phyloP scores from a whole-genome alignment of 2,113 vertebrate species.

The Clinocottus analis region DNA sequence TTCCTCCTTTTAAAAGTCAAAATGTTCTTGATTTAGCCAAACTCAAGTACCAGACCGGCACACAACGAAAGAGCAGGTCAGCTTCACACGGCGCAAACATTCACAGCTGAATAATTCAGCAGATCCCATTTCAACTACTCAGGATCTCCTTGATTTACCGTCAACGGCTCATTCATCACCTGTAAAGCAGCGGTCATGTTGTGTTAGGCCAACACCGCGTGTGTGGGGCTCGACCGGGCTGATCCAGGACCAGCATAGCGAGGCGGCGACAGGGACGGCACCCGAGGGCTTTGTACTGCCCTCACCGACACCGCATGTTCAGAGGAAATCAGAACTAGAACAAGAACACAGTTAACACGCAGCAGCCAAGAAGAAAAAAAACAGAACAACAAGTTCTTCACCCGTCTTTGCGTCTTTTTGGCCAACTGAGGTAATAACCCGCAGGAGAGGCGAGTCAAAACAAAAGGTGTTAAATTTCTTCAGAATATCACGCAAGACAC shows the following conservation, averaged over 20 bases:
- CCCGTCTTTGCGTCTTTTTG: constrained; percentile 21
- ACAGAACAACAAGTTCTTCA: background rate
- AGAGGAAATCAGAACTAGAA: background rate
- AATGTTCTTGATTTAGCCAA: background rate
- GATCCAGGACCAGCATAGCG: constrained; percentile 42
- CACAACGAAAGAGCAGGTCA: background rate
- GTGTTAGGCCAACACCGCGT: background rate
- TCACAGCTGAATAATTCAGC: constrained; percentile 15
- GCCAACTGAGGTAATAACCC: constrained; percentile 8
- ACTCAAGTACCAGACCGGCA: background rate
- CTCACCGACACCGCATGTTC: constrained; percentile 13
- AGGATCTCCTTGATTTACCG: background rate
- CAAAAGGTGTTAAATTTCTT: constrained; percentile 66
- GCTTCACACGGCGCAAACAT: background rate
- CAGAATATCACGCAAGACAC: constrained; percentile 37
- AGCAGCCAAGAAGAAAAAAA: background rate
- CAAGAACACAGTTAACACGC: background rate
- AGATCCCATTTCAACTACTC: constrained; percentile 1
- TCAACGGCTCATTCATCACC: background rate
- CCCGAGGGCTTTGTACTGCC: constrained; percentile 13
- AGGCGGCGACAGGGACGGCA: constrained; percentile 41
- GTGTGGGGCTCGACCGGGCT: background rate
- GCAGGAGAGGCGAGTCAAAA: background rate
- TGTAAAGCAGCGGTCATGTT: background rate
- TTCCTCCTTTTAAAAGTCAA: background rate